Conservation (phyloP, 2,113 vertebrate species). For the Cyrtonyx montezumae region DNA sequence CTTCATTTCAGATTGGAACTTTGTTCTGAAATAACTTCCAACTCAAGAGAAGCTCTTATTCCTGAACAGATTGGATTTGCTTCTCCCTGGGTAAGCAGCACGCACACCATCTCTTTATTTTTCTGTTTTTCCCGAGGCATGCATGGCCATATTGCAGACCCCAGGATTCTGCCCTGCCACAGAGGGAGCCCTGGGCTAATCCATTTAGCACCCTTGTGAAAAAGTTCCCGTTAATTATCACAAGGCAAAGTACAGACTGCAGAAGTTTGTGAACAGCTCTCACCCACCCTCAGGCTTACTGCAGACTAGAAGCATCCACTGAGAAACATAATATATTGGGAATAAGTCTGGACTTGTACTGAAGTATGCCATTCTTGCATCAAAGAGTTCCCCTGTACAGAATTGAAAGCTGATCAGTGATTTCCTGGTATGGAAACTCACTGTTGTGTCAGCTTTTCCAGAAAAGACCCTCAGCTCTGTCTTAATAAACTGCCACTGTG, state of each 20-base stretch:
- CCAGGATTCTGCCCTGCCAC: neutral
- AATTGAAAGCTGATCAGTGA: neutral
- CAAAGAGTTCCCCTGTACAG: neutral
- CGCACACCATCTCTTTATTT: fast-evolving
- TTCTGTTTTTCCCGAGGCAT: neutral
- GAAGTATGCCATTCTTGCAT: neutral
- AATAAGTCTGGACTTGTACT: neutral
- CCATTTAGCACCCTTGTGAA: neutral
- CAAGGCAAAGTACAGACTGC: neutral
- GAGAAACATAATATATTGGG: neutral
- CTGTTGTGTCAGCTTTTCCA: neutral
- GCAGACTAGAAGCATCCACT: neutral
- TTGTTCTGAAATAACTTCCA: neutral
- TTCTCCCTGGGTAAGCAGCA: neutral
- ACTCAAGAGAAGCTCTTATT: neutral
- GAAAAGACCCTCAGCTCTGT: neutral
- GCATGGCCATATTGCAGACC: neutral
- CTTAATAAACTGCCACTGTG: neutral
- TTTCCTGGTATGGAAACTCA: neutral
- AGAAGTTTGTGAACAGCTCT: neutral
- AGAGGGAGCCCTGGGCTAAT: neutral
- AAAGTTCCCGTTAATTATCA: neutral
- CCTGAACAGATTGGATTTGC: neutral
- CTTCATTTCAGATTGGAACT: neutral
- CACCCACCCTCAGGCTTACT: neutral